Evolutionary conservation across 2,888 invertebrate species (phyloP).

Genomic region (Drosophila recens): DNA sequence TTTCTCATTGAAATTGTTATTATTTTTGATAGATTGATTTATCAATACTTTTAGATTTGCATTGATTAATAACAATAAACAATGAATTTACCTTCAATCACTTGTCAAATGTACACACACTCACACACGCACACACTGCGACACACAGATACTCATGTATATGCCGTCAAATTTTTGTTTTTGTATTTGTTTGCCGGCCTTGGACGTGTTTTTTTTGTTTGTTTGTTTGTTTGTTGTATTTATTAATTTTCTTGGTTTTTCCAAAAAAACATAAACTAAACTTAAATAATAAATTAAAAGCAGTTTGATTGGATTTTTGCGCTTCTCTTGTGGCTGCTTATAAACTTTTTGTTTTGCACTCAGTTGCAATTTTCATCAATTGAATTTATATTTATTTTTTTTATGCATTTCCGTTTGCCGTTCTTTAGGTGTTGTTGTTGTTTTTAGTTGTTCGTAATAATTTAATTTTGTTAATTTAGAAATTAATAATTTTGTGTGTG

Average conservation of each 20-base stretch:
- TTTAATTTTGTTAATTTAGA: slow-evolving; percentile 11
- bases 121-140: slow-evolving; percentile 27
- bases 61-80: slow-evolving; percentile 51
- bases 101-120: slow-evolving; percentile 56
- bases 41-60: slow-evolving; percentile 7
- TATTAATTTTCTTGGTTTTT: slow-evolving; percentile 5
- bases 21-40: slow-evolving; percentile 4
- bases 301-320: slow-evolving; percentile 39
- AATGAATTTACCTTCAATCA: slow-evolving; percentile 71
- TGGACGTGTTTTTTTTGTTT: slow-evolving; percentile 35
- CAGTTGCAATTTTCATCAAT: slow-evolving; percentile 20
- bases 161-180: slow-evolving; percentile 32
- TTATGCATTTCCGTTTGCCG: slow-evolving; percentile 52
- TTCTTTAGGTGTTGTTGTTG: slow-evolving; percentile 13
- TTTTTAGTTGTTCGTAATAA: slow-evolving; percentile 14
- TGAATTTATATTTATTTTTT: slow-evolving; percentile 42
- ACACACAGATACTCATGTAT: slow-evolving; percentile 24
- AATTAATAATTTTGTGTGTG: slow-evolving; percentile 27
- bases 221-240: slow-evolving; percentile 8
- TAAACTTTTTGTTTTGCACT: slow-evolving; percentile 28
- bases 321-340: slow-evolving; percentile 30
- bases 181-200: slow-evolving; percentile 60
- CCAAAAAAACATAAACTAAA: slow-evolving; percentile 60
- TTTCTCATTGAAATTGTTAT: slow-evolving; percentile 5
- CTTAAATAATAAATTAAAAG: slow-evolving; percentile 66